Base-by-base conservation (phyloP, 2,113 vertebrate genomes). In the Beaufortia kweichowensis region DNA sequence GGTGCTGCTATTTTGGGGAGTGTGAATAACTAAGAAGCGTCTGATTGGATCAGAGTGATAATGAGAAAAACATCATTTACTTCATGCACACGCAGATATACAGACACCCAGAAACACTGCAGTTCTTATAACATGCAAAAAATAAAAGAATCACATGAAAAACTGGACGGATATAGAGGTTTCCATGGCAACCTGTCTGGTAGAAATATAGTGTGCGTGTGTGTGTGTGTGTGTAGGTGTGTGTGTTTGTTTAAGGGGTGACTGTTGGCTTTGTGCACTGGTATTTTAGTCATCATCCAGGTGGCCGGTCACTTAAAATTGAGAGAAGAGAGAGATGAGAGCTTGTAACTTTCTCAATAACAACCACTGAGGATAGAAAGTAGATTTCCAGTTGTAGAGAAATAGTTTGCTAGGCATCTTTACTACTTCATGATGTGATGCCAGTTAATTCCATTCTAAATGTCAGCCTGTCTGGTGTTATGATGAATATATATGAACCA, bases 211-310 rank as follows among this genome's bases (percentile, higher is more conserved):
- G n/a, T n/a, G n/a, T n/a, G n/a, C n/a, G n/a, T n/a, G n/a, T 75
- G 75, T 59, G 76, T 64, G 76, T 64, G 67, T 59, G 60, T 39
- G 19, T 71, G 64, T 69, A 29, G 24, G 66, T 79, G 79, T 69
- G 57, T 55, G 76, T 74, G 71, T 61, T 35, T 50, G n/a, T 76
- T 79, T 79, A 74, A 79, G 67, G 68, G 76, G 79, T 70, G 89
- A 90, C 88, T 84, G 89, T 86, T 86, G 85, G 82, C 85, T 89
- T 87, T 86, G 85, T 87, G 86, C 59, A 85, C 84, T 89, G 84
- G 84, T 89, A 87, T 90, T 84, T 86, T 87, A 85, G 85, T 81
- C 88, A 89, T 89, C 86, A 80, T 87, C 88, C 88, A 89, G 87
- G 86, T 91, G 89, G 86, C 85, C 84, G 79, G 79, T 84, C 87